A percentile compares a stretch with the other conserved stretches of the same genome.
Conservation (phyloP, 2,113 vertebrate species). For the Petrocephalus zakoni region DNA sequence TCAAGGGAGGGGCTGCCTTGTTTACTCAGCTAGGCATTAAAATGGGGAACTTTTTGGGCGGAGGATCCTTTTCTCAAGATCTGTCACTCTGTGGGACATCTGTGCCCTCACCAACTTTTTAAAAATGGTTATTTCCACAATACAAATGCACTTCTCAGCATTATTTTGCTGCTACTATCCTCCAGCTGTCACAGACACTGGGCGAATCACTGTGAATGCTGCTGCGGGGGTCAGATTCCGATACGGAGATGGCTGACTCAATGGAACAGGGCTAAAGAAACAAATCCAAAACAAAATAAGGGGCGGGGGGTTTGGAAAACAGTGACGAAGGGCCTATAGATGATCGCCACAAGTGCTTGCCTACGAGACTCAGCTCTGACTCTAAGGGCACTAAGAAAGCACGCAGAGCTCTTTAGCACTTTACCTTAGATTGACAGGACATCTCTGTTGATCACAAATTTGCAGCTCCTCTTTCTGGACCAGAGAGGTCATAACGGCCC, state of each 20-base stretch:
- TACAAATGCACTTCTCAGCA: neutral
- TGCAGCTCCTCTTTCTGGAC: neutral
- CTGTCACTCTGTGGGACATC: neutral
- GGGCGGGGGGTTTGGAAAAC: neutral
- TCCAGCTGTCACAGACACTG: neutral
- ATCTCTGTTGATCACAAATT: neutral
- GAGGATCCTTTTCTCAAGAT: conserved; percentile 2
- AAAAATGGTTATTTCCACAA: neutral
- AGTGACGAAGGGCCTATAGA: neutral
- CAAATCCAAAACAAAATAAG: neutral
- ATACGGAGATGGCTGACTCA: neutral
- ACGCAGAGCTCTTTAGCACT: neutral
- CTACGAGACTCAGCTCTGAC: neutral
- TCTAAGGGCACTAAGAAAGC: neutral
- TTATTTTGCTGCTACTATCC: neutral
- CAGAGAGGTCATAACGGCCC: neutral
- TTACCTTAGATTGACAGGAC: neutral
- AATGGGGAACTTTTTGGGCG: neutral
- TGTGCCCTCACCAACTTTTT: neutral
- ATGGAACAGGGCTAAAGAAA: neutral
- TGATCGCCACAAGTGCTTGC: neutral
- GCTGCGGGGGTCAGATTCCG: neutral
- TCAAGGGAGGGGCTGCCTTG: conserved; percentile 62
- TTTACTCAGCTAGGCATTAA: conserved; percentile 62
- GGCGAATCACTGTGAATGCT: neutral